Percentiles rank a stretch among this genome's conserved stretches.
These are phyloP conservation scores for Amphipoea oculea DNA, from an alignment of 2,888 invertebrate species.

Conservation along the genomic window DNA sequence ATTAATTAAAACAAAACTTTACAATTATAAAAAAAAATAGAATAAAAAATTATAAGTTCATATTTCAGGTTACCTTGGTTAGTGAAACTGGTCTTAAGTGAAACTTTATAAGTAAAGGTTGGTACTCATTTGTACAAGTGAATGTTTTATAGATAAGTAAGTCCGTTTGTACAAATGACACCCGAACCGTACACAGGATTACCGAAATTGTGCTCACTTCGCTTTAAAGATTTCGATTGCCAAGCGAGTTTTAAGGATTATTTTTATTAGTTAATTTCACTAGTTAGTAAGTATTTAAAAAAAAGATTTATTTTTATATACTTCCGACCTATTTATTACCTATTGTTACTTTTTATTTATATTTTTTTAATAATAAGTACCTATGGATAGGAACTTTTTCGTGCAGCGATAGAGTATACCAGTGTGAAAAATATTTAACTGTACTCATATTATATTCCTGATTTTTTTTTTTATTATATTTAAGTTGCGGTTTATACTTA, in stretches of 20 bases:
- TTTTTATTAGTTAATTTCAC: slow-evolving; percentile 76
- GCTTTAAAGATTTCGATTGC: slow-evolving; percentile 72
- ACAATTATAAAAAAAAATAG: slow-evolving; percentile 35
- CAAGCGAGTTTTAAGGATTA: slow-evolving; percentile 72
- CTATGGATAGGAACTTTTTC: slow-evolving; percentile 64
- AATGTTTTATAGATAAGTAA: slow-evolving; percentile 41
- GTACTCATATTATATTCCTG: slow-evolving; percentile 67
- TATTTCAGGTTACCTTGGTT: slow-evolving; percentile 28
- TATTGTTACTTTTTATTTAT: slow-evolving; percentile 83
- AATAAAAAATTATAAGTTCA: slow-evolving; percentile 11
- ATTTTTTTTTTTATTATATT: slow-evolving; percentile 69
- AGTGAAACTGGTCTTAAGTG: slow-evolving; percentile 40
- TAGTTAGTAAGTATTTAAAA: slow-evolving; percentile 87
- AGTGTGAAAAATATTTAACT: slow-evolving; percentile 71
- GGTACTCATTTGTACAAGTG: slow-evolving; percentile 59
- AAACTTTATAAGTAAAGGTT: slow-evolving; percentile 35
- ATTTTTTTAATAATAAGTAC: slow-evolving; percentile 68
- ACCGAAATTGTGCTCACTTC: slow-evolving; percentile 63
- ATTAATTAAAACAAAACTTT: slow-evolving; percentile 31
- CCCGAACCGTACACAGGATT: slow-evolving; percentile 43
- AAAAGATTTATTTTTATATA: slow-evolving; percentile 86
- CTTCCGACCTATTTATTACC: slow-evolving; percentile 86
- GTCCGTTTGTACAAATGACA: slow-evolving; percentile 63
- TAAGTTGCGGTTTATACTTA: slow-evolving; percentile 90
- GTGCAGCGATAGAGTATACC: slow-evolving; percentile 74